A percentile compares a stretch with the other conserved stretches of the same genome.
Evolutionary conservation across 1,140 invertebrate species (phyloP).

Genomic region (Grapholita molesta): DNA sequence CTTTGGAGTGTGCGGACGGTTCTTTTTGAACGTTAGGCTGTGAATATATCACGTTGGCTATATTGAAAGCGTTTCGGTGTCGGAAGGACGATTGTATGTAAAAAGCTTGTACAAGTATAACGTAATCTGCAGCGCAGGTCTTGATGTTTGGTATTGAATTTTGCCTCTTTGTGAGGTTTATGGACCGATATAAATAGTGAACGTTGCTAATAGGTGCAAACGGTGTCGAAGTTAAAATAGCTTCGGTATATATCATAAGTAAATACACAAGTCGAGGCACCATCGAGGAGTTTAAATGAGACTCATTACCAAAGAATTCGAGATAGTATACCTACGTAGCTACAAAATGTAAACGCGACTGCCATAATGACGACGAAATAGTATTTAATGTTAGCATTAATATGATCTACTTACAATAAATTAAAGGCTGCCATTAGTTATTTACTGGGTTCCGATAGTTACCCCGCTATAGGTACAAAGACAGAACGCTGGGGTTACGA

Average conservation of each 20-base stretch:
- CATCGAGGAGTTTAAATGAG: conserved; percentile 14
- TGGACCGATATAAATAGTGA: not conserved
- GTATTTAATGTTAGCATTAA: conserved; percentile 50
- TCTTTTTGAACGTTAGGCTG: not conserved
- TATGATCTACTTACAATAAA: conserved; percentile 39
- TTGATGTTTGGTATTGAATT: not conserved
- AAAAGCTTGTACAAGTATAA: not conserved
- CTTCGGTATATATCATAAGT: not conserved
- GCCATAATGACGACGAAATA: conserved; percentile 38
- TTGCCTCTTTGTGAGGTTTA: not conserved
- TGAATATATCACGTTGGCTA: not conserved
- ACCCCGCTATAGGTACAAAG: not conserved
- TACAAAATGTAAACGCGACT: conserved; percentile 45
- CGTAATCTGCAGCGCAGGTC: not conserved
- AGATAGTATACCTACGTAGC: conserved; percentile 35
- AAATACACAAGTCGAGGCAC: not conserved
- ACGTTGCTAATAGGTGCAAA: not conserved
- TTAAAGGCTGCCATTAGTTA: conserved; percentile 53
- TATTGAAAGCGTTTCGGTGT: not conserved
- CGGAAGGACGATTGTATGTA: not conserved
- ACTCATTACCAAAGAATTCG: conserved; percentile 56
- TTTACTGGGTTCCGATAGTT: conserved; percentile 10
- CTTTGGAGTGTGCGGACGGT: not conserved
- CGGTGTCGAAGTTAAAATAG: not conserved
- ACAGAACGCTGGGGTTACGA: not conserved